Percentiles rank a stretch among this genome's conserved stretches.
These are phyloP conservation scores for Melipona quadrifasciata DNA, from an alignment of 1,140 invertebrate genomes.

Conservation along the genomic window DNA sequence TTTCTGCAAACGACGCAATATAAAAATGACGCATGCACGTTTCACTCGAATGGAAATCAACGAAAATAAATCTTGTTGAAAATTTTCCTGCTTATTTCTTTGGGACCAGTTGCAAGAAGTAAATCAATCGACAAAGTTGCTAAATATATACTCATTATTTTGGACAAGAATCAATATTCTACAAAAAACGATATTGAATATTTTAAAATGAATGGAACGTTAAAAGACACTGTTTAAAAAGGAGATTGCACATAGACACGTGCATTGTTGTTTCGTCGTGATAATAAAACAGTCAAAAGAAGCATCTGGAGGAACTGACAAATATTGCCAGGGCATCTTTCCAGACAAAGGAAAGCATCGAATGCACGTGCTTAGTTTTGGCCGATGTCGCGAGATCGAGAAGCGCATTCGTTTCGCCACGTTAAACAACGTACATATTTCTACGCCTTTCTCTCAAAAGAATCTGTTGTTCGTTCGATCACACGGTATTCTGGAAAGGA, in stretches of 20 bases:
- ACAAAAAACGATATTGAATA: neutral
- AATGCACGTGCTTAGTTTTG: conserved; percentile 10
- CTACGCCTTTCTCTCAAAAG: neutral
- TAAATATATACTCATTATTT: neutral
- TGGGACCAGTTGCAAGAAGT: neutral
- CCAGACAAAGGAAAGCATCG: conserved; percentile 34
- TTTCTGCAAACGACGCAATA: neutral
- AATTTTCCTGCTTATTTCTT: neutral
- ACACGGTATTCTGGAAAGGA: no score
- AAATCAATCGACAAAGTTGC: neutral
- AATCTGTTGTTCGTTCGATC: neutral
- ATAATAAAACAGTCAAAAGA: conserved; percentile 30
- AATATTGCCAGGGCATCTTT: conserved; percentile 64
- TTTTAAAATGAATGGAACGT: neutral
- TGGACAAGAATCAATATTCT: no score
- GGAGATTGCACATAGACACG: neutral
- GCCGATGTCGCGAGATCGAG: conserved; percentile 21
- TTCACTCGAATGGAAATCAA: neutral
- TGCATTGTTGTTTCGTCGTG: conserved; percentile 19
- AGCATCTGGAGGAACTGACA: conserved; percentile 55
- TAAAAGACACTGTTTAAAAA: conserved; percentile 1
- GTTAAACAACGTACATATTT: conserved; percentile 16
- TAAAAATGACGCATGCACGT: neutral
- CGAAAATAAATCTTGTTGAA: neutral
- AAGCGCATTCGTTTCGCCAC: conserved; percentile 14